Base-by-base conservation (phyloP, 2,888 invertebrate genomes). In the Leptopilina syphax region DNA sequence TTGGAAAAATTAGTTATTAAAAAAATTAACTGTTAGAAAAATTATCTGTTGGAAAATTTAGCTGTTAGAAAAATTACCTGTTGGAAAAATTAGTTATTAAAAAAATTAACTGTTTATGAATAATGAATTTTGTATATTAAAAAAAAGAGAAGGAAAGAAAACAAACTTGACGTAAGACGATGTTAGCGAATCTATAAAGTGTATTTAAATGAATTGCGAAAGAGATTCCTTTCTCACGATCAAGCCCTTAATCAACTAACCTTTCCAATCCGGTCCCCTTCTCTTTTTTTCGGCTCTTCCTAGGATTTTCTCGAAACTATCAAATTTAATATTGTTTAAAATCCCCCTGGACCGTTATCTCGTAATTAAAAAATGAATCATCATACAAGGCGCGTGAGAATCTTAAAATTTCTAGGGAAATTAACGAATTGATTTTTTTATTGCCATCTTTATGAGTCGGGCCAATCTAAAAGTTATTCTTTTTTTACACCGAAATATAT, bases 181-280 rank as follows among this genome's bases (percentile, higher is more conserved):
- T 27, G 54, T 24, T 54, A 70, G 50, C 5, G 54, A 70, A 70
- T 70, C 57, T 73, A 8, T 73, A 13, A 50, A 54, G 34, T 50
- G 10, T 63, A 63, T 27, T 27, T 73, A n/a, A 73, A 73, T 73
- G 10, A 73, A 57, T 54, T 73, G 34, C 70, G 34, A 73, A 54
- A 57, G 70, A 47, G 68, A 24, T 54, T 73, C 50, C 34, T 73
- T 73, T 73, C 57, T 57, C 73, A 73, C 57, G 54, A 73, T 73
- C 27, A 54, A 54, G 54, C 73, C 73, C 57, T 73, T 54, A 54
- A 73, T 70, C 70, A 70, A 73, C 73, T 73, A n/a, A 73, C 57
- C 57, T 73, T 34, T n/a, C 34, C 54, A 70, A 50, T 54, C 41
- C 57, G 34, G 34, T 54, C 73, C 13, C 70, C 70, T 34, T 34